Conservation (phyloP, 2,797 vertebrate species). For the Aythya fuligula region DNA sequence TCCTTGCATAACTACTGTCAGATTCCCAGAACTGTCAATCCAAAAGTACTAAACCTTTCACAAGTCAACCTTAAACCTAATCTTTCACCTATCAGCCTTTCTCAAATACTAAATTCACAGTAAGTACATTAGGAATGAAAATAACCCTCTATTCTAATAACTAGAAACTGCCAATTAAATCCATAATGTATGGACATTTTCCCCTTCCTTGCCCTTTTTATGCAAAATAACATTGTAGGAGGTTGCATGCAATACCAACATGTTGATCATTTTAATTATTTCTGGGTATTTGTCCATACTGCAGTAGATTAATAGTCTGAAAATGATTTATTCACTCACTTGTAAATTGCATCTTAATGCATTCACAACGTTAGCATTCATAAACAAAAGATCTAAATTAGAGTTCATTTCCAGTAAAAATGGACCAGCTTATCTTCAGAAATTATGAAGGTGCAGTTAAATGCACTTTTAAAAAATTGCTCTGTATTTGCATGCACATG, state of each 20-base stretch:
- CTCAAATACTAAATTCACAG: conserved; percentile 43
- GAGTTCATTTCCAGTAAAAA: neutral
- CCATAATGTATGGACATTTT: conserved; percentile 61
- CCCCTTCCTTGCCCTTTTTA: conserved; percentile 65
- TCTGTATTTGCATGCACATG: neutral
- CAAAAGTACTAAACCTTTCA: conserved; percentile 17
- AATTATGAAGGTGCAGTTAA: neutral
- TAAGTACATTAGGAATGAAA: conserved; percentile 59
- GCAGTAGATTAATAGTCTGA: conserved; percentile 59
- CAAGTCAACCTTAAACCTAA: neutral
- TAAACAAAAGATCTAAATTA: conserved; percentile 11
- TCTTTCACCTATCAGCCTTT: conserved; percentile 50
- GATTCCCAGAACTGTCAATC: conserved; percentile 39
- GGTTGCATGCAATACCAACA: conserved; percentile 41
- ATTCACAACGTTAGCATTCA: conserved; percentile 14
- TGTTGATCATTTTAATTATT: conserved; percentile 67
- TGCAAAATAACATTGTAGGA: conserved; percentile 55
- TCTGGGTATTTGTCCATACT: conserved; percentile 63
- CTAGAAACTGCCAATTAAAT: conserved; percentile 69
- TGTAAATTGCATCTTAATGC: conserved; percentile 46
- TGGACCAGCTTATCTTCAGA: neutral
- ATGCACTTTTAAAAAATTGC: neutral
- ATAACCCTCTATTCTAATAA: conserved; percentile 53
- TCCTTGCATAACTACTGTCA: neutral
- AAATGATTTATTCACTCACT: conserved; percentile 62